Conservation (phyloP, 2,797 vertebrate genomes). For the Liasis olivaceus region DNA sequence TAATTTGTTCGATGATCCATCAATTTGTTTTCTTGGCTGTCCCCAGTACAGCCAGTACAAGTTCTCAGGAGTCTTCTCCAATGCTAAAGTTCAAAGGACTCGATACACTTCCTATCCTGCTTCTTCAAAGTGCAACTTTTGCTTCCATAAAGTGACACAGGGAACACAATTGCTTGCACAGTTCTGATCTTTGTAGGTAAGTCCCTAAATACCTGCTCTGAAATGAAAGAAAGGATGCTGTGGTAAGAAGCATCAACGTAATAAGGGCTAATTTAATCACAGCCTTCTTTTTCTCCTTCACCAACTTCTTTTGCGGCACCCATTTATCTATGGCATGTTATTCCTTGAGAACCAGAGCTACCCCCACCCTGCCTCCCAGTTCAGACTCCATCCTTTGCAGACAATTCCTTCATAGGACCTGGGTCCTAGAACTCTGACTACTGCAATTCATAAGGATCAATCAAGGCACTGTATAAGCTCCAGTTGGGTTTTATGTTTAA, state of each 20-base stretch:
- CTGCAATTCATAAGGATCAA: fast-evolving
- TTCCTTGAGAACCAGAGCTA: background rate
- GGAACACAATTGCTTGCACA: background rate
- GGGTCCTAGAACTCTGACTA: background rate
- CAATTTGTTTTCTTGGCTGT: background rate
- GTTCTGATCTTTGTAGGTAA: background rate
- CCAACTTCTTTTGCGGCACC: background rate
- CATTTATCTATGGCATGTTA: background rate
- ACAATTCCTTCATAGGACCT: background rate
- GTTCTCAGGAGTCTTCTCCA: background rate
- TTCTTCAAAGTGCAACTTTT: background rate
- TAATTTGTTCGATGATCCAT: background rate
- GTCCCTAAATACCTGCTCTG: background rate
- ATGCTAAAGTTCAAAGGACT: background rate
- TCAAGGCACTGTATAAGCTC: background rate
- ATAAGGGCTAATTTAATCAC: background rate
- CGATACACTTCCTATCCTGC: background rate
- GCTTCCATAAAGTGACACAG: background rate
- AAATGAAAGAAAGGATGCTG: background rate
- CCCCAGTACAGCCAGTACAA: background rate
- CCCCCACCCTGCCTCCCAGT: background rate
- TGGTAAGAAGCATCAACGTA: background rate
- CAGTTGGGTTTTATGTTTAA: background rate
- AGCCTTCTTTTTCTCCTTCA: background rate
- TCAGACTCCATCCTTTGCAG: background rate